Evolutionary conservation across 2,888 invertebrate genomes (phyloP).

Genomic region (Tholera decimalis): DNA sequence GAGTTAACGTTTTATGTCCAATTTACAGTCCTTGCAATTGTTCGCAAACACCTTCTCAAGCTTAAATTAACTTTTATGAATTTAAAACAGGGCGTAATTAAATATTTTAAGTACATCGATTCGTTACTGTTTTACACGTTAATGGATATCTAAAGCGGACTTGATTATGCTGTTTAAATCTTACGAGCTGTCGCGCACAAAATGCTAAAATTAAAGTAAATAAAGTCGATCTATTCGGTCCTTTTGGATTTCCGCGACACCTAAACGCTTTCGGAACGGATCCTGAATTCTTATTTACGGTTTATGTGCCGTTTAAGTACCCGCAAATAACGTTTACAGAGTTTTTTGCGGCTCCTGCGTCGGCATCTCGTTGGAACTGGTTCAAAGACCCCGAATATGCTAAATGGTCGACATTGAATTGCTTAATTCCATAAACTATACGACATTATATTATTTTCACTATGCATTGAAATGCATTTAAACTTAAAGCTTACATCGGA

Average conservation of each 20-base stretch:
- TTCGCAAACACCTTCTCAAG: constrained; percentile 53
- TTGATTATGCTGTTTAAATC: constrained; percentile 14
- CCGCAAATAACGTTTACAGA: constrained; percentile 39
- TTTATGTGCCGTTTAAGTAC: constrained; percentile 29
- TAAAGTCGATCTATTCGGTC: constrained; percentile 3
- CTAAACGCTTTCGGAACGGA: constrained; percentile 6
- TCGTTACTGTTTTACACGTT: constrained; percentile 23
- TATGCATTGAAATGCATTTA: constrained; percentile 15
- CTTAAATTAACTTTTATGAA: constrained; percentile 58
- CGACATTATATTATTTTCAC: constrained; percentile 3
- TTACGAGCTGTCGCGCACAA: constrained; percentile 7
- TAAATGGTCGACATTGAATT: constrained; percentile 55
- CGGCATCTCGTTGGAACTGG: constrained; percentile 41
- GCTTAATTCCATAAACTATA: constrained; percentile 48
- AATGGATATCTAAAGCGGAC: not conserved
- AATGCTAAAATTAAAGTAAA: not conserved
- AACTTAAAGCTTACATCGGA: constrained; percentile 9
- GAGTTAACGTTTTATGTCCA: constrained; percentile 66
- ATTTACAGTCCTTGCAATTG: constrained; percentile 66
- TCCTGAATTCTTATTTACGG: constrained; percentile 27
- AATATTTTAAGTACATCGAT: constrained; percentile 20
- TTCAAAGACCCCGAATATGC: constrained; percentile 55
- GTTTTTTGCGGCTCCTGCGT: constrained; percentile 35
- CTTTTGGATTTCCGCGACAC: constrained; percentile 5
- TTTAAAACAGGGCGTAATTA: constrained; percentile 42